phyloP scores from a whole-genome alignment of 2,888 invertebrate species.

The Punctoribates punctum region DNA sequence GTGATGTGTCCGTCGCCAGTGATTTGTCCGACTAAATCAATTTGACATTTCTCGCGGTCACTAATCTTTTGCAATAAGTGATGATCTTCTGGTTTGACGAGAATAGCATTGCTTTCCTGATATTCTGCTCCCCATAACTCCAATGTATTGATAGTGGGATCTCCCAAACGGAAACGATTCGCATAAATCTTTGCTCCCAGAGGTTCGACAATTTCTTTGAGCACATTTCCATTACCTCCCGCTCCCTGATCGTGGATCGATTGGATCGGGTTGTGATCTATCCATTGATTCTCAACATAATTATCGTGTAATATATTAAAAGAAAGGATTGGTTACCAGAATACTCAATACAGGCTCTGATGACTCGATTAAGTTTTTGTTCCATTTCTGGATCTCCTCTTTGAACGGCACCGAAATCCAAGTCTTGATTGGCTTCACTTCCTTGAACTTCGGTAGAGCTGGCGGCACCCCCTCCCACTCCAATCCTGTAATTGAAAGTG shows the following conservation, averaged over 20 bases:
- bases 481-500: slow-evolving; percentile 76
- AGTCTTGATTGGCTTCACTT: slow-evolving; percentile 68
- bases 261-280: slow-evolving; percentile 68
- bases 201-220: slow-evolving; percentile 94
- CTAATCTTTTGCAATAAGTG: slow-evolving; percentile 67
- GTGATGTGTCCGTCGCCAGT: slow-evolving; percentile 73
- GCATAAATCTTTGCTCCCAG: slow-evolving; percentile 86
- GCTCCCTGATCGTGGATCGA: slow-evolving; percentile 99
- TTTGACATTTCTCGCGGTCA: slow-evolving; percentile 81
- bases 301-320: background rate
- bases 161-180: slow-evolving; percentile 81
- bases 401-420: slow-evolving; percentile 96
- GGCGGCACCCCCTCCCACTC: slow-evolving; percentile 97
- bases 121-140: slow-evolving; percentile 99
- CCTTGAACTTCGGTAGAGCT: slow-evolving; percentile 90
- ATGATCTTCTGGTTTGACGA: slow-evolving; percentile 67
- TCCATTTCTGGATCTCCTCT: slow-evolving; percentile 98
- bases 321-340: slow-evolving; percentile 55
- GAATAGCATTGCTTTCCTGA: slow-evolving; percentile 88
- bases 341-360: slow-evolving; percentile 84
- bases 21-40: slow-evolving; percentile 87
- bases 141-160: slow-evolving; percentile 84
- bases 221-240: slow-evolving; percentile 88
- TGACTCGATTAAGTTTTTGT: slow-evolving; percentile 88
- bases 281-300: background rate